Percentiles rank a stretch among this genome's conserved stretches.
These are phyloP conservation scores for Colletes collaris DNA, from an alignment of 2,888 invertebrate genomes.

Conservation along the genomic window DNA sequence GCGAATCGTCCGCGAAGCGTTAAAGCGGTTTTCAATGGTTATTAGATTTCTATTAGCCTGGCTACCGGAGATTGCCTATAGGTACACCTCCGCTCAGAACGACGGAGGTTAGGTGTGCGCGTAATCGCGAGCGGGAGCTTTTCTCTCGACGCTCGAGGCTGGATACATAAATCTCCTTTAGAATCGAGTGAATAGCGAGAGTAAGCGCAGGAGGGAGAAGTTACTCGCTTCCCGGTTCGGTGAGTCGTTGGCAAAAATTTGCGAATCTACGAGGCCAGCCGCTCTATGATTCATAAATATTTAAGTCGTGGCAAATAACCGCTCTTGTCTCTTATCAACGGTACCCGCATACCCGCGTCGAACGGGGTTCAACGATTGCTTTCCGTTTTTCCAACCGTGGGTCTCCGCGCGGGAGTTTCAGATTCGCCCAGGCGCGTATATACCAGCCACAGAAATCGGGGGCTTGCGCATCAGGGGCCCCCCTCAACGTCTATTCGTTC, in stretches of 20 bases:
- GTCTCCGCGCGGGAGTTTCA: too few relatives aligned
- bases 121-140: slow-evolving; percentile 34
- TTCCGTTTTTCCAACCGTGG: background rate
- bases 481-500: too few relatives aligned
- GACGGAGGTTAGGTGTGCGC: slow-evolving; percentile 26
- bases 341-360: slow-evolving; percentile 11
- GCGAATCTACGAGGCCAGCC: slow-evolving; percentile 56
- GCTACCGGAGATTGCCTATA: background rate
- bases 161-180: slow-evolving; percentile 69
- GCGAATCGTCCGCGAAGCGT: background rate
- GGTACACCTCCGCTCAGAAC: slow-evolving; percentile 7
- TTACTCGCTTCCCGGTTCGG: slow-evolving; percentile 64
- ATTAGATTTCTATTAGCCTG: slow-evolving; percentile 45
- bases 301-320: slow-evolving; percentile 46
- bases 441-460: too few relatives aligned
- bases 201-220: slow-evolving; percentile 40
- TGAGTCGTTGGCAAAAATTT: slow-evolving; percentile 53
- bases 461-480: too few relatives aligned
- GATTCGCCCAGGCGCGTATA: too few relatives aligned
- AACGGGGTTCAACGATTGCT: background rate
- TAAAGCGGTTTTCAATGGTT: slow-evolving; percentile 45
- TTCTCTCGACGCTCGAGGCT: slow-evolving; percentile 43
- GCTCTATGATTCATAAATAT: slow-evolving; percentile 67
- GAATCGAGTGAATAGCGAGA: slow-evolving; percentile 62
- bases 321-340: slow-evolving; percentile 34